Base-by-base conservation (phyloP, 2,888 invertebrate species). In the Tipula helvola region DNA sequence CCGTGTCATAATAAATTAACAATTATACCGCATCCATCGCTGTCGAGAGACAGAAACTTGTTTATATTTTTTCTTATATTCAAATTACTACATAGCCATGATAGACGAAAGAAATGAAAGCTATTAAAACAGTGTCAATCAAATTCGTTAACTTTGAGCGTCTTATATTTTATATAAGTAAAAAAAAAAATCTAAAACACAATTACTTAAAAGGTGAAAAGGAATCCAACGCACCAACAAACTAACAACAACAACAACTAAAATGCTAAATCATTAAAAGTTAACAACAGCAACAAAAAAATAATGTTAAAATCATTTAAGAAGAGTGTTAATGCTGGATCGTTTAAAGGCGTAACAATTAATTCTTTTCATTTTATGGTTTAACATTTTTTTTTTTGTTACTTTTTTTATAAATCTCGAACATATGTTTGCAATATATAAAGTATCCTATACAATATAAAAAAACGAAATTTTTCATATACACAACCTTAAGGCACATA, bases 101-200 rank as follows among this genome's bases (percentile, higher is more conserved):
- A 71, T 71, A 71, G 71, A 71, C 28, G 8, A 57, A 12, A 28
- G 71, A 71, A 71, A 71, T 71, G 71, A 71, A 71, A 71, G 71
- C 71, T 71, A 71, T 71, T 71, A 71, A 71, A 71, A 71, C 71
- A 71, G 71, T 71, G 71, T 71, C 71, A 71, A 71, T 71, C 71
- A 71, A 71, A 28, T 71, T 71, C 71, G 18, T 71, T 71, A 71
- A 71, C 28, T 71, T 71, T 3, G n/a, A 71, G 28, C 71, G 28
- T 71, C 28, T 71, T 71, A 71, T 28, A 52, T 28, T 28, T 1
- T 5, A 71, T 28, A 71, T 2, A 71, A 71, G 18, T 5, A 16
- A 71, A 71, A 52, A 8, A 10, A 57, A 71, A 71, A 71, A 71
- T 12, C 8, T 71, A 71, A 71, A 71, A 1, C 71, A 71, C 71